These are phyloP conservation scores for Oenanthe oenanthe DNA, from an alignment of 2,113 vertebrate genomes.

Conservation along the genomic window DNA sequence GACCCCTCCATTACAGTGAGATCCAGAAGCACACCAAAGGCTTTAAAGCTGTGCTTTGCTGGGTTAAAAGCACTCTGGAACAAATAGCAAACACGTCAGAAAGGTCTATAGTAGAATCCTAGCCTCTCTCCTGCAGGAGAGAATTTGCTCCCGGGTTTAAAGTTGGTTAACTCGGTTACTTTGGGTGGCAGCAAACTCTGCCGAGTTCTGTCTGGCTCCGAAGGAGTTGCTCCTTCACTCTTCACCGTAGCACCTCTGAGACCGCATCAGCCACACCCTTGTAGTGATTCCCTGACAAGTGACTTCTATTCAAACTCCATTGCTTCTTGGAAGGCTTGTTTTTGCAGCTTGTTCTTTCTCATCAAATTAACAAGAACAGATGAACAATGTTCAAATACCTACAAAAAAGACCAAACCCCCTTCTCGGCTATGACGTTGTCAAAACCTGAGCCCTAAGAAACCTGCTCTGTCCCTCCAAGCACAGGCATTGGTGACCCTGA, in stretches of 20 bases:
- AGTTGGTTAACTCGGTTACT: not conserved
- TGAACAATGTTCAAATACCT: not conserved
- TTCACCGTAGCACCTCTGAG: not conserved
- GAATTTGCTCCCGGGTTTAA: not conserved
- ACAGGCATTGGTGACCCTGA: rapidly evolving
- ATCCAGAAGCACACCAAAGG: not conserved
- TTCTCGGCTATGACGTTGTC: not conserved
- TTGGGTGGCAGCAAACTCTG: not conserved
- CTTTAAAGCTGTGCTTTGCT: not conserved
- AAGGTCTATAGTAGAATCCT: not conserved
- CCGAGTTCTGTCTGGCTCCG: not conserved
- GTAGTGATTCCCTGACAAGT: not conserved
- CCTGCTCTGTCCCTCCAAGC: not conserved
- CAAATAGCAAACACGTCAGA: not conserved
- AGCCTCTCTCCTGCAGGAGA: not conserved
- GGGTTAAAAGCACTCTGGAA: not conserved
- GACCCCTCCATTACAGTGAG: not conserved
- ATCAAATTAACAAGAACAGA: not conserved
- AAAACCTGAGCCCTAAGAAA: not conserved
- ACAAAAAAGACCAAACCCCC: not conserved
- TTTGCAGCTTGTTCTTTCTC: not conserved
- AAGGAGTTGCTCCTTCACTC: not conserved
- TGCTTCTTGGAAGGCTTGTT: not conserved
- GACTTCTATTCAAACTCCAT: not conserved
- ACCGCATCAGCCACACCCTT: not conserved